Evolutionary conservation across 2,888 invertebrate genomes (phyloP), one percentile per base, ranked within the genome.

Genomic region (Papilio demoleus): DNA sequence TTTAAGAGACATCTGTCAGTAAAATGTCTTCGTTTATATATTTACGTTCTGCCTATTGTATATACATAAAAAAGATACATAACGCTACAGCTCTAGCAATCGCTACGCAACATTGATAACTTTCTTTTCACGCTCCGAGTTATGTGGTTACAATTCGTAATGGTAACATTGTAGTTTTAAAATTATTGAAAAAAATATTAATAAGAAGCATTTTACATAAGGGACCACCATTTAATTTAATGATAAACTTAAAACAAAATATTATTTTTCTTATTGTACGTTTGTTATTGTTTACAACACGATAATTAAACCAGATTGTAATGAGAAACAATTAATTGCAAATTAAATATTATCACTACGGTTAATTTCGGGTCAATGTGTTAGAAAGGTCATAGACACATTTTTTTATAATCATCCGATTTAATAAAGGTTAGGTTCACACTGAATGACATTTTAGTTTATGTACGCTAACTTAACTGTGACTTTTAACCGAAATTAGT

Each of bases 281-380:
- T 53, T 56, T 56, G 53, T 56, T 31, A 56, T 56, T 56, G 53
- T 31, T 56, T 56, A 53, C 27, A 8, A 31, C 14, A 31, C 8
- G 3, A 9, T 22, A 50, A 50, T 24, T 31, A n/a, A 31, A 31
- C 4, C 24, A 24, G 31, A n/a, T 31, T 17, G 31, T 56, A 9
- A 31, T 31, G 2, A 56, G 17, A 56, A 27, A 50, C 24, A 19
- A n/a, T 27, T 50, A 27, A 47, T 19, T n/a, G n/a, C 17, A 11
- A 22, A 4, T 12, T 27, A 24, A 31, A 56, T 17, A n/a, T 56
- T 56, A 56, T 56, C 53, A 24, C 53, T 53, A 24, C n/a, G 3
- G 53, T 31, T 56, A 56, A 56, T 53, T 53, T 31, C n/a, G 1
- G 17, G 27, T 56, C 27, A 56, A 31, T 56, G 31, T 56, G 31